A percentile compares a stretch with the other conserved stretches of the same genome.
Conservation (phyloP, 2,797 vertebrate genomes). For the Labroides dimidiatus region DNA sequence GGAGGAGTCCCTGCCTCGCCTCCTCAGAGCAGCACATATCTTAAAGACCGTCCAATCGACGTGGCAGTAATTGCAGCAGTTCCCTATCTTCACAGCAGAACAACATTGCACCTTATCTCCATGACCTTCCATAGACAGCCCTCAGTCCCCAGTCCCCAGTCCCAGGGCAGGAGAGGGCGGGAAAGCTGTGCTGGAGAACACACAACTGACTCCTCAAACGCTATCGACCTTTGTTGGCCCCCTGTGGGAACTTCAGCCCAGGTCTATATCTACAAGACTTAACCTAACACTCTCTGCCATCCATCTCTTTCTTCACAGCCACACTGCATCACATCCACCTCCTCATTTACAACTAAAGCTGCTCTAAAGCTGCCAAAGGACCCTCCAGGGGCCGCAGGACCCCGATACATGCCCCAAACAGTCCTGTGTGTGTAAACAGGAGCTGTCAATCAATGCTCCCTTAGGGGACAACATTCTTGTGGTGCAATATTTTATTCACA, state of each 20-base stretch:
- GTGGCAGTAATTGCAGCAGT: conserved; percentile 61
- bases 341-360: conserved; percentile 61
- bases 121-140: conserved; percentile 73
- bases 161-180: conserved; percentile 30
- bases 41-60: conserved; percentile 67
- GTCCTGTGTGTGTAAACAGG: conserved; percentile 61
- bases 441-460: conserved; percentile 62
- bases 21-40: conserved; percentile 50
- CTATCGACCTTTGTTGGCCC: conserved; percentile 47
- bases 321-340: conserved; percentile 32
- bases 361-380: conserved; percentile 43
- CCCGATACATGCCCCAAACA: conserved; percentile 51
- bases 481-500: conserved; percentile 14
- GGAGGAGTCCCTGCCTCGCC: conserved; percentile 16
- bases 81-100: conserved; percentile 62
- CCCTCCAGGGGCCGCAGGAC: conserved; percentile 44
- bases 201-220: conserved; percentile 55
- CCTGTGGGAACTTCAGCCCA: conserved; percentile 41
- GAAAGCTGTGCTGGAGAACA: conserved; percentile 33
- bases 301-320: conserved; percentile 45
- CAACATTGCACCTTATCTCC: conserved; percentile 72
- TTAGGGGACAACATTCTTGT: conserved; percentile 23
- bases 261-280: conserved; percentile 54
- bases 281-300: conserved; percentile 53
- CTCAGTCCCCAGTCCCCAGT: conserved; percentile 40